phyloP scores from a whole-genome alignment of 2,797 vertebrate species.

The Lateolabrax maculatus region DNA sequence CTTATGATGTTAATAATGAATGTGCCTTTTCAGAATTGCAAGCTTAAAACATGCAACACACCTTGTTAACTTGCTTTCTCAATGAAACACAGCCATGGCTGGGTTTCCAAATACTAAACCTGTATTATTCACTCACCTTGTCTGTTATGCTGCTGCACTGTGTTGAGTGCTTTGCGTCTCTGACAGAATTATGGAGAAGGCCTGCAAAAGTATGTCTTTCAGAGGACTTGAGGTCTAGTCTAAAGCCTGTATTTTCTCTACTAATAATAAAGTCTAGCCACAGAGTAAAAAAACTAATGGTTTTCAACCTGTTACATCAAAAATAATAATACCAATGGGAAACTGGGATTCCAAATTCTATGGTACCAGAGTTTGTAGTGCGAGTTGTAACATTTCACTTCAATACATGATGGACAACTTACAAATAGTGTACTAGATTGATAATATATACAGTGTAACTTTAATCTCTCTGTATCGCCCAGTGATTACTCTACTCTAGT shows the following conservation, averaged over 20 bases:
- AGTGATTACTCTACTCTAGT: neutral
- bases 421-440: neutral
- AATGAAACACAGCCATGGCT: no score
- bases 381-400: neutral
- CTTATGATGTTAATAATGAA: constrained; percentile 3
- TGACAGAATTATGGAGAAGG: neutral
- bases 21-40: neutral
- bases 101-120: constrained; percentile 9
- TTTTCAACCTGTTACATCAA: constrained; percentile 1
- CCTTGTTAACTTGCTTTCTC: neutral
- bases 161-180: neutral
- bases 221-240: neutral
- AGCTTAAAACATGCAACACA: neutral
- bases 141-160: neutral
- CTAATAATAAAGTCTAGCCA: neutral
- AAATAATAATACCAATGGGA: constrained; percentile 7
- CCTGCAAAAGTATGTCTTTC: neutral
- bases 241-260: neutral
- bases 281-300: neutral
- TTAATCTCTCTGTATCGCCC: neutral
- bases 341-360: constrained; percentile 12
- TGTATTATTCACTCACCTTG: neutral
- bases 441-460: constrained; percentile 3
- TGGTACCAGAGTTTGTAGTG: neutral
- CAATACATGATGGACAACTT: neutral